phyloP scores from a whole-genome alignment of 2,797 vertebrate genomes.

The Smutsia temminckii region DNA sequence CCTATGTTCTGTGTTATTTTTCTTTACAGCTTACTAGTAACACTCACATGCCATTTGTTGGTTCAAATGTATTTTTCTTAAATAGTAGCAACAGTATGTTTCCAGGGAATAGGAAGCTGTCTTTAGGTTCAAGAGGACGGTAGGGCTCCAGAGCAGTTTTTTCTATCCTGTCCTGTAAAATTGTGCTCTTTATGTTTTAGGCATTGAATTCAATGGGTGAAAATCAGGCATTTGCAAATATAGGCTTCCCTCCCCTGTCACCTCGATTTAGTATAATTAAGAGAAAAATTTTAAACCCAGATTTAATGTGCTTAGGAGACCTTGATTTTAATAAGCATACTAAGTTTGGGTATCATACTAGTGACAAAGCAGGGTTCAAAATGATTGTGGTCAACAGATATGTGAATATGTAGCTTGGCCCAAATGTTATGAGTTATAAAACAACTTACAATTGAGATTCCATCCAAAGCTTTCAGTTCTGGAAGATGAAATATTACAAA shows the following conservation, averaged over 20 bases:
- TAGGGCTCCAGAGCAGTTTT: not conserved
- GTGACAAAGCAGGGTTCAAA: slow-evolving; percentile 26
- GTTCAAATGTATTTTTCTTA: slow-evolving; percentile 1
- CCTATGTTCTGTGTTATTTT: slow-evolving; percentile 15
- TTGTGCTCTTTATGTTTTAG: not conserved
- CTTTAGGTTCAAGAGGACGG: not conserved
- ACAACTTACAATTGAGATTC: slow-evolving; percentile 87
- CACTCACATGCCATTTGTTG: not conserved
- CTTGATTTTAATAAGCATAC: slow-evolving; percentile 32
- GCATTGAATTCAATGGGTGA: not conserved
- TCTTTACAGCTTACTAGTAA: not conserved
- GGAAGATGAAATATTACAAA: slow-evolving; percentile 91
- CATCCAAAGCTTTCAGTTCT: slow-evolving; percentile 92
- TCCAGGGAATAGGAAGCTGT: not conserved
- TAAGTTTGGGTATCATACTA: not conserved
- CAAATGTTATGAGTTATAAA: slow-evolving; percentile 37
- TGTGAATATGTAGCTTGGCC: not conserved
- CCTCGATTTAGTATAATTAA: slow-evolving; percentile 29
- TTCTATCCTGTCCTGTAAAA: not conserved
- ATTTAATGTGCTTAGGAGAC: slow-evolving; percentile 1
- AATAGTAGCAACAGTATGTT: slow-evolving; percentile 13
- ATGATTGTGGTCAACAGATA: not conserved
- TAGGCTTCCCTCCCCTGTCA: not conserved
- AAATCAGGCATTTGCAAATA: not conserved
- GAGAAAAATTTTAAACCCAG: slow-evolving; percentile 2